phyloP scores from a whole-genome alignment of 2,888 invertebrate genomes.

The Octodonta nipae region DNA sequence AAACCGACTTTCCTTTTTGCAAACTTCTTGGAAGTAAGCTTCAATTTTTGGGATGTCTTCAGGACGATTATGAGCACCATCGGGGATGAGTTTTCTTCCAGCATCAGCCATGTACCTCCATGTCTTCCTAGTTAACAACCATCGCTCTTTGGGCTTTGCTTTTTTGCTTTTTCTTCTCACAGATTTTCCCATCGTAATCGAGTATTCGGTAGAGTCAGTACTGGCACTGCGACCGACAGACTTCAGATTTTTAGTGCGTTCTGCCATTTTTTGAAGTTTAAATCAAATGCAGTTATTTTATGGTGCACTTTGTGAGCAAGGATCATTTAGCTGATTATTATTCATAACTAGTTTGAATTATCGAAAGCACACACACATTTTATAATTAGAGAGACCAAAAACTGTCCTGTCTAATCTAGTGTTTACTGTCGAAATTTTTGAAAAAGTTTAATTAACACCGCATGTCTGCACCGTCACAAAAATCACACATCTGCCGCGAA shows the following conservation, averaged over 20 bases:
- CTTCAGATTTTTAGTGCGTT: slow-evolving; percentile 19
- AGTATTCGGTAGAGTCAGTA: slow-evolving; percentile 35
- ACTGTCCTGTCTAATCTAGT: no score
- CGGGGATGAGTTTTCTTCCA: slow-evolving; percentile 73
- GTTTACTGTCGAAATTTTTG: no score
- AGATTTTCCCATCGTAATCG: slow-evolving; percentile 41
- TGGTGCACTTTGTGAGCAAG: no score
- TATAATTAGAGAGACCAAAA: no score
- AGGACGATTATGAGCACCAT: slow-evolving; percentile 54
- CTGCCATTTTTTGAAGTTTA: no score
- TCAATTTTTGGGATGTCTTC: slow-evolving; percentile 72
- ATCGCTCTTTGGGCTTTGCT: slow-evolving; percentile 58
- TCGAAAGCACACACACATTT: no score
- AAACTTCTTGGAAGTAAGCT: slow-evolving; percentile 71
- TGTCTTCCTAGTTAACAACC: slow-evolving; percentile 77
- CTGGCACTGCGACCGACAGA: slow-evolving; percentile 34
- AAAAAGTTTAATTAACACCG: no score
- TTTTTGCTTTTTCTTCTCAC: slow-evolving; percentile 38
- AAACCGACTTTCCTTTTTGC: slow-evolving; percentile 63
- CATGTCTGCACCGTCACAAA: no score
- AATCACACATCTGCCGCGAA: no score
- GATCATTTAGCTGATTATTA: no score
- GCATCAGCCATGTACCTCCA: slow-evolving; percentile 90
- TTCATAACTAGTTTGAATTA: no score
- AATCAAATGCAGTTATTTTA: no score